Evolutionary conservation across 2,888 invertebrate genomes (phyloP), one percentile per base, ranked within the genome.

Genomic region (Athetis lepigone): DNA sequence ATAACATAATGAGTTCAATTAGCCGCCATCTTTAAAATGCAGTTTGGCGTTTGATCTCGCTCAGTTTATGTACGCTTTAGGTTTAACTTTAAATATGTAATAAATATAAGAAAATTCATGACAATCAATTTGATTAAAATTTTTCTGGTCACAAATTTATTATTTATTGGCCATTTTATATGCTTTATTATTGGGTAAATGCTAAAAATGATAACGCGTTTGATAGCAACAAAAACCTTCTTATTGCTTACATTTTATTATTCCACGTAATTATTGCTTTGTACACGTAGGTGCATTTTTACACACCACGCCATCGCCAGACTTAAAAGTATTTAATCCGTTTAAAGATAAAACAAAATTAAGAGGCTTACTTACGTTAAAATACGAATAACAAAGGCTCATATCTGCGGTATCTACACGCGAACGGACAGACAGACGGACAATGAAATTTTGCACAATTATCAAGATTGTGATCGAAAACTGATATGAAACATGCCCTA

Each of bases 381-480:
- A 54, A 36, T 52, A 46, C 45, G 45, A 55, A 63, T 68, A 68
- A 76, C 69, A 82, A 74, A 80, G 77, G 77, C 57, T 70, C 71
- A 72, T 81, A 81, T 76, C 69, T 51, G 66, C 58, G 57, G 51
- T 65, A 82, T 82, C 79, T 80, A 75, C 71, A 77, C 79, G 65
- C 79, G 66, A 85, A 78, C 84, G 81, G 83, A 88, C 88, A 88
- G 85, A 90, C 88, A 83, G 83, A 87, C 87, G 85, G 85, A 90
- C 85, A 86, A 86, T 86, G 84, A 89, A 90, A 90, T 90, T 92
- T 92, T 90, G 87, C 86, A 90, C 90, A 93, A 93, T 92, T 92
- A 92, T 85, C 81, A 71, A 83, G 92, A 92, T 93, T 86, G 70
- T 61, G 80, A 93, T 92, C 92, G 81, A 58, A 72, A 81, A 85